phyloP scores from a whole-genome alignment of 1,140 invertebrate species.

The Stratiolaelaps scimitus region DNA sequence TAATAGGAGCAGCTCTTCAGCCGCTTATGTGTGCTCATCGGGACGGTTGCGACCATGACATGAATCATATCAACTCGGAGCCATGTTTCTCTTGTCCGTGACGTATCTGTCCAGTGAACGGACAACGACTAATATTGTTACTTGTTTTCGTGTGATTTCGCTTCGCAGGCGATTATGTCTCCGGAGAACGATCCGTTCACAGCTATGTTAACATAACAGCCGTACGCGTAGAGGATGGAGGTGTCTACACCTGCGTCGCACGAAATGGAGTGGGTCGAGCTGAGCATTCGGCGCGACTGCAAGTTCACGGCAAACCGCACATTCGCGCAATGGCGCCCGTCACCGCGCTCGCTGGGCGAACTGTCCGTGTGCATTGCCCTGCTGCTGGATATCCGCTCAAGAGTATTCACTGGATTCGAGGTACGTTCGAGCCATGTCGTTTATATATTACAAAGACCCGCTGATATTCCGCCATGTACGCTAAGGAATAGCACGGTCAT shows the following conservation, averaged over 20 bases:
- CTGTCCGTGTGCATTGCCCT: conserved; percentile 39
- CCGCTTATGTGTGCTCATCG: too few species aligned
- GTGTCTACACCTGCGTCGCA: conserved; percentile 66
- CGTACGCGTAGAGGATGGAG: conserved; percentile 70
- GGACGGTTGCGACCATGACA: too few species aligned
- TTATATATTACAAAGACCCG: background rate
- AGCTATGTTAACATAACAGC: conserved; percentile 57
- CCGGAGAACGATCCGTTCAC: conserved; percentile 36
- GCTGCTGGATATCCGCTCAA: conserved; percentile 38
- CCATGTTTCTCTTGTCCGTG: too few species aligned
- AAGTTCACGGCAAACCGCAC: conserved; percentile 51
- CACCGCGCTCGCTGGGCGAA: conserved; percentile 43
- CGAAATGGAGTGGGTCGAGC: conserved; percentile 62
- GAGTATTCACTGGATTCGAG: conserved; percentile 44
- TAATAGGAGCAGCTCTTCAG: too few species aligned
- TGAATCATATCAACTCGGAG: too few species aligned
- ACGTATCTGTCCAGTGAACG: too few species aligned
- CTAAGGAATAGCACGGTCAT: background rate
- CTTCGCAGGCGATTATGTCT: conserved; percentile 35
- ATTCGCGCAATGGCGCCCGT: conserved; percentile 39
- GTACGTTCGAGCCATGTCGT: conserved; percentile 36
- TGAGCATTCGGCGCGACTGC: conserved; percentile 60
- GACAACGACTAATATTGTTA: too few species aligned
- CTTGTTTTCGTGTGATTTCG: background rate
- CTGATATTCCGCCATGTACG: too few species aligned